Percentiles rank a stretch among this genome's conserved stretches.
These are phyloP conservation scores for Melanotaenia maccullochi DNA, from an alignment of 2,797 vertebrate species.

Conservation along the genomic window DNA sequence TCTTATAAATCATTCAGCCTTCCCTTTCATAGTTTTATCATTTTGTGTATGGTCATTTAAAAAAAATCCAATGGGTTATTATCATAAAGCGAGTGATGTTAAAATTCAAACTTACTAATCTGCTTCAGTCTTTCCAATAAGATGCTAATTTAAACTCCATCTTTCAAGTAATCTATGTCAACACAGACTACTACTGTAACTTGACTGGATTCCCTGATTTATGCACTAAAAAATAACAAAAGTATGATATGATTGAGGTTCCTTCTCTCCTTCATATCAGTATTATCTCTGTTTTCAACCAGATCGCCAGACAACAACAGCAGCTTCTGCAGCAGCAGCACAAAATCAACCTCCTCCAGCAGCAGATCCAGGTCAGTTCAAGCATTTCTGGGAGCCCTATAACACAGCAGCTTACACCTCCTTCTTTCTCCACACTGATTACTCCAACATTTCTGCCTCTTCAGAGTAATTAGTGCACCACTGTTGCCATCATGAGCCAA, in stretches of 20 bases:
- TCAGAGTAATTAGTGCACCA: conserved; percentile 42
- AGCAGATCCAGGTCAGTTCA: conserved; percentile 99
- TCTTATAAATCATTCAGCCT: conserved; percentile 56
- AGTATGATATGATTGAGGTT: not conserved
- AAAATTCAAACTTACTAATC: not conserved
- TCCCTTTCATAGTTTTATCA: conserved; percentile 24
- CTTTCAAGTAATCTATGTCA: not conserved
- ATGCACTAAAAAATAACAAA: conserved; percentile 1
- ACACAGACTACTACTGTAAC: conserved; percentile 5
- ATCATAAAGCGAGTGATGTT: not conserved
- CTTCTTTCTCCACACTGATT: conserved; percentile 34
- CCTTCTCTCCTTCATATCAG: conserved; percentile 2
- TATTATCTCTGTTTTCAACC: conserved; percentile 69
- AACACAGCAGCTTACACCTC: conserved; percentile 33
- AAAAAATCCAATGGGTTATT: conserved; percentile 10
- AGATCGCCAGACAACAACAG: conserved; percentile 99
- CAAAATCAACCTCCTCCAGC: conserved; percentile 99
- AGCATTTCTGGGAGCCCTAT: conserved; percentile 52
- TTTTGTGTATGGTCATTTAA: conserved; percentile 33
- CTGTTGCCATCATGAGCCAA: conserved; percentile 36
- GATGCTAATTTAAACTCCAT: not conserved
- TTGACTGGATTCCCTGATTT: not conserved
- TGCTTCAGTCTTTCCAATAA: not conserved
- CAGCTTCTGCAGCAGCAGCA: conserved; percentile 99
- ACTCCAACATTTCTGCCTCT: conserved; percentile 39